phyloP scores from a whole-genome alignment of 2,113 vertebrate genomes.

The Macquaria ambigua region DNA sequence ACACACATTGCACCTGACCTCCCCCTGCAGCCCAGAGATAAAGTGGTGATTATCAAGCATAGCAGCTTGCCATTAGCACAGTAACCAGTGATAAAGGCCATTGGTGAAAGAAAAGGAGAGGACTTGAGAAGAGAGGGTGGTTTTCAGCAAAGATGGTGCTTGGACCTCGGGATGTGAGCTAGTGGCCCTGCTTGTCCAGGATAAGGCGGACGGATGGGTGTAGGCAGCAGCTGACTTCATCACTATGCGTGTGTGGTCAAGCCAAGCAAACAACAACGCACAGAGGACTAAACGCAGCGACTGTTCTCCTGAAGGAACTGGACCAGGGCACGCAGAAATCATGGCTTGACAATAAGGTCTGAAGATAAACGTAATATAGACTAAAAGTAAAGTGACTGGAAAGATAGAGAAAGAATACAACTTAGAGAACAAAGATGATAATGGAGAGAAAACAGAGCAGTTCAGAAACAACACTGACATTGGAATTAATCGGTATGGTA shows the following conservation, averaged over 20 bases:
- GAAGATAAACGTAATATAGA: not conserved
- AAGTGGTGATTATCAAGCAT: slow-evolving; percentile 75
- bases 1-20: slow-evolving; percentile 62
- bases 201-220: slow-evolving; percentile 37
- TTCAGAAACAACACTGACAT: not conserved
- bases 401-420: not conserved
- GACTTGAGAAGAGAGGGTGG: slow-evolving; percentile 26
- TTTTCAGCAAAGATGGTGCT: slow-evolving; percentile 17
- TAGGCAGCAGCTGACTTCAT: slow-evolving; percentile 64
- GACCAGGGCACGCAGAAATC: not conserved
- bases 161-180: not conserved
- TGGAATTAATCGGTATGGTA: not conserved
- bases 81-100: slow-evolving; percentile 51
- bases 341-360: not conserved
- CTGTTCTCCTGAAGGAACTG: slow-evolving; percentile 44
- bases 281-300: slow-evolving; percentile 53
- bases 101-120: slow-evolving; percentile 40
- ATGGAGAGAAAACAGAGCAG: not conserved
- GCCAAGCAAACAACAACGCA: slow-evolving; percentile 45
- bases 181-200: slow-evolving; percentile 15
- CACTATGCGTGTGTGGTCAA: slow-evolving; percentile 54
- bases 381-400: not conserved
- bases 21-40: slow-evolving; percentile 65
- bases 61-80: slow-evolving; percentile 69
- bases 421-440: not conserved